Base-by-base conservation (phyloP, 2,797 vertebrate species). In the Coreius guichenoti region DNA sequence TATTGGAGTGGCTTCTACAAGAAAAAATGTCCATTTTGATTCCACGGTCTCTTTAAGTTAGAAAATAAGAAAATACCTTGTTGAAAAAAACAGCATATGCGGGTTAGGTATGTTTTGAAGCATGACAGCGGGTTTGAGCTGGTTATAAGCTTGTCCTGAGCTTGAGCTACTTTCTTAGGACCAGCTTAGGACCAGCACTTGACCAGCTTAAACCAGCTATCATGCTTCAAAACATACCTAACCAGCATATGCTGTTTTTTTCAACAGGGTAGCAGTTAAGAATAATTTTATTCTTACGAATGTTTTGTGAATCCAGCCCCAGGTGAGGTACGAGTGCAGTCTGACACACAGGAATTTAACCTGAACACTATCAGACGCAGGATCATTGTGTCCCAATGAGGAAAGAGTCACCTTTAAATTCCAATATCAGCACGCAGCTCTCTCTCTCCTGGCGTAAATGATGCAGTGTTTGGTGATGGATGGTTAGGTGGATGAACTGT, bases 401-500 rank as follows among this genome's bases (percentile, higher is more conserved):
- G 54, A 73, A 47, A 74, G 58, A 82, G 69, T 78, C 76, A 78
- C 61, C 78, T 80, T 67, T 80, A 65, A 67, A 65, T 67, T 80
- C 58, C 78, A 80, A 65, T 49, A 67, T 80, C 43, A 47, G 58
- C 7, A 1, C 26, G 1, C 61, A 80, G 58, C 68, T 61, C n/a
- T 80, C 83, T 65, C 68, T 69, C 83, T 82, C 26, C 58, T 29
- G 45, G 69, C 68, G 77, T 79, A 90, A 90, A 88, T 81, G 69
- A 54, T 77, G 29, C 69, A 58, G 81, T 80, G 81, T 85, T 67
- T 61, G 63, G n/a, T 89, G 88, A 88, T 91, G 87, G 83, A 88
- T 89, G 84, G 68, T 58, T 29, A 67, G 17, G 33, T 51, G 83
- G 80, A 87, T 87, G 87, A 87, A 87, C 86, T 84, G 74, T 87